Base-by-base conservation (phyloP, 2,113 vertebrate genomes). In the Nematolebias whitei region DNA sequence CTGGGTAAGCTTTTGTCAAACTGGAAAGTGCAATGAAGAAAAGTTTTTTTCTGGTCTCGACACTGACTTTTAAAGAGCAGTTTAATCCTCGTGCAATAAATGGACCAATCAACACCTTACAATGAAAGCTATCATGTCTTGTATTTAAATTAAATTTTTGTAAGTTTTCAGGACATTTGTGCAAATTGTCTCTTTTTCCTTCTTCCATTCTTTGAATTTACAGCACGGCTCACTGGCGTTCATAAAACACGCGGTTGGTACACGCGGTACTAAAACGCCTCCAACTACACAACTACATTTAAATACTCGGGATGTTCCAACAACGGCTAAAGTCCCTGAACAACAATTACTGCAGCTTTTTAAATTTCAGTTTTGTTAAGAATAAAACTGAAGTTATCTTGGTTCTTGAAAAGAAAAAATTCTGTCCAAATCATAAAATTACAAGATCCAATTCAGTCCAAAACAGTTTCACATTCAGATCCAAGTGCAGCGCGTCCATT, bases 71-170 rank as follows among this genome's bases (percentile, higher is more conserved):
- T 50, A 10, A 43, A 72, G 63, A 84, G 53, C 51, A 53, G 20
- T 67, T 68, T 81, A 64, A 76, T 78, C 76, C 51, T 32, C 24
- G 57, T 87, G 78, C 68, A 83, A 85, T 74, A 63, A 47, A 82
- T 63, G 57, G 57, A 68, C 74, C 35, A 78, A 76, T 81, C 64
- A n/a, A n/a, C n/a, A n/a, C n/a, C n/a, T n/a, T n/a, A n/a, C n/a
- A n/a, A n/a, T 76, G 52, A 74, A 68, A 71, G 20, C 52, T 41
- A 55, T 82, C 41, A 67, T 52, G 64, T 74, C 68, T 77, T 68
- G 76, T 86, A 72, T 87, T 80, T 87, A 87, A 87, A 91, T 87
- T 64, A 83, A 87, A 86, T 55, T 88, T 90, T 91, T 90, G 11
- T 92, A 91, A 85, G 49, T 91, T 92, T 90, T 83, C 74, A 79